These are phyloP conservation scores for Bembecia ichneumoniformis DNA, from an alignment of 2,888 invertebrate species.

Conservation along the genomic window DNA sequence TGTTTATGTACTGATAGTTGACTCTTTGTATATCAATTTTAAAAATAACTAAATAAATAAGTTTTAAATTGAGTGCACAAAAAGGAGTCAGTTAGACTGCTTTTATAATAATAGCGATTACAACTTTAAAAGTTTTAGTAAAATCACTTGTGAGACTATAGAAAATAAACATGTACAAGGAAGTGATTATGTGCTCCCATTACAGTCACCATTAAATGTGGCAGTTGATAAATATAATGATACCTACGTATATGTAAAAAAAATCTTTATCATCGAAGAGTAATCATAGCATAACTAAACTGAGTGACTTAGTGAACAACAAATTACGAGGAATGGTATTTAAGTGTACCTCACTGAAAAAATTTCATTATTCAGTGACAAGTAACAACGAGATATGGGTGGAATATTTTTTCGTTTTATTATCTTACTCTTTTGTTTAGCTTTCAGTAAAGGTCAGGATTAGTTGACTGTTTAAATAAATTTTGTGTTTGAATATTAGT, in stretches of 20 bases:
- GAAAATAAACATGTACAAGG: background rate
- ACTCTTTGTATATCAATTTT: too few relatives aligned
- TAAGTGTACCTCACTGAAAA: slow-evolving; percentile 16
- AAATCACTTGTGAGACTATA: too few relatives aligned
- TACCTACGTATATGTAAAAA: background rate
- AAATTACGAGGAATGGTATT: slow-evolving; percentile 16
- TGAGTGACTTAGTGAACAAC: background rate
- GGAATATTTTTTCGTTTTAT: slow-evolving; percentile 12
- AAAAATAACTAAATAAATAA: too few relatives aligned
- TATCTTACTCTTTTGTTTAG: slow-evolving; percentile 6
- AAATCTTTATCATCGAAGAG: background rate
- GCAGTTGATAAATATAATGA: background rate
- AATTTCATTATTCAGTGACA: slow-evolving; percentile 14
- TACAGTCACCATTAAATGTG: background rate
- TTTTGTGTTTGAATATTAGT: too few relatives aligned
- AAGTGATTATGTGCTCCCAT: background rate
- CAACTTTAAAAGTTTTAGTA: too few relatives aligned
- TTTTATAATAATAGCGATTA: too few relatives aligned
- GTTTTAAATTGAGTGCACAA: too few relatives aligned
- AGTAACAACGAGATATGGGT: slow-evolving; percentile 19
- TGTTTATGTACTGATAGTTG: too few relatives aligned
- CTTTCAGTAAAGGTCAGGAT: slow-evolving; percentile 8
- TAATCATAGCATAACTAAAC: background rate
- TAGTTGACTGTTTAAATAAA: slow-evolving; percentile 4
- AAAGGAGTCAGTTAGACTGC: too few relatives aligned